These are phyloP conservation scores for Sebastes miniatus DNA, from an alignment of 2,797 vertebrate genomes.

Conservation along the genomic window DNA sequence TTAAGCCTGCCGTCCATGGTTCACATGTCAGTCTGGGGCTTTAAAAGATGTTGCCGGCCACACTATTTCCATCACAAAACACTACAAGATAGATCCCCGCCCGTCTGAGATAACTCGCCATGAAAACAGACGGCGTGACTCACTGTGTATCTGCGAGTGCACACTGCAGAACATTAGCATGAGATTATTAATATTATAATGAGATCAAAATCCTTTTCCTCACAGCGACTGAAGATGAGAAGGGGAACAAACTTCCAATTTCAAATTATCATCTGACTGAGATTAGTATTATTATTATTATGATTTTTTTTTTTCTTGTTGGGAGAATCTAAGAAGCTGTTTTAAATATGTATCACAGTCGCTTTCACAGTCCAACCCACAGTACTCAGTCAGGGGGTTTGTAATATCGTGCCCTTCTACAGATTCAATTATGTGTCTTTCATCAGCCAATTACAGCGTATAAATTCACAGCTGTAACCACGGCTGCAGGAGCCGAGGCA, in stretches of 20 bases:
- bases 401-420: slow-evolving; percentile 52
- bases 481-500: slow-evolving; percentile 11
- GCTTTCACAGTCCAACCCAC: slow-evolving; percentile 10
- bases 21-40: not conserved
- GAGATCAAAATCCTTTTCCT: slow-evolving; percentile 27
- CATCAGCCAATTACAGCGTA: slow-evolving; percentile 61
- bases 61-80: not conserved
- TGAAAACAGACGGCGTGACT: slow-evolving; percentile 14
- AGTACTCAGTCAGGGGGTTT: slow-evolving; percentile 29
- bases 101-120: not conserved
- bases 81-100: not conserved
- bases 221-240: not conserved
- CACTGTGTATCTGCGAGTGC: not conserved
- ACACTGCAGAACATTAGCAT: slow-evolving; percentile 7
- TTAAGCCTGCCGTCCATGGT: not conserved
- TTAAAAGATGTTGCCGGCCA: not conserved
- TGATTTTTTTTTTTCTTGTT: not conserved
- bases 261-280: slow-evolving; percentile 16
- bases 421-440: slow-evolving; percentile 72
- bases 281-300: not conserved
- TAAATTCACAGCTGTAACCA: slow-evolving; percentile 64
- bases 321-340: slow-evolving; percentile 2
- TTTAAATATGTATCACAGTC: slow-evolving; percentile 8
- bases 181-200: slow-evolving; percentile 36
- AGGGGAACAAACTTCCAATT: slow-evolving; percentile 17